Percentiles rank a stretch among this genome's conserved stretches.
phyloP scores from a whole-genome alignment of 2,113 vertebrate species.

The Macaca mulatta region DNA sequence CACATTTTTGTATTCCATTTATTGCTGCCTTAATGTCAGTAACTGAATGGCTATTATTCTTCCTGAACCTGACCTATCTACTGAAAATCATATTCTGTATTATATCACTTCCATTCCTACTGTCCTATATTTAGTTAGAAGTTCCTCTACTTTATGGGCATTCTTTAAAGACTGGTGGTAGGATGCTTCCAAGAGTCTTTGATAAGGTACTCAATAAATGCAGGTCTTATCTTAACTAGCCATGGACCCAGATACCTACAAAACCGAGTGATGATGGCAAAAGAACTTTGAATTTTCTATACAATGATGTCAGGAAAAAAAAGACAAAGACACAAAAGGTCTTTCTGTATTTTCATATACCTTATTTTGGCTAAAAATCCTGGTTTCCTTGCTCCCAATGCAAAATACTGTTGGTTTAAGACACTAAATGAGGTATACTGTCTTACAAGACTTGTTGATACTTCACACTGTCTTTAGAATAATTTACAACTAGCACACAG shows the following conservation, averaged over 20 bases:
- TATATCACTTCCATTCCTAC: background rate
- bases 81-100: background rate
- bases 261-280: background rate
- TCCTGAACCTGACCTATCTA: background rate
- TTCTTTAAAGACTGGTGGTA: background rate
- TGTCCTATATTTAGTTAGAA: background rate
- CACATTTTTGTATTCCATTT: background rate
- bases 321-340: background rate
- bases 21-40: background rate
- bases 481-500: conserved; percentile 54
- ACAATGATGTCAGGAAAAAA: background rate
- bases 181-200: background rate
- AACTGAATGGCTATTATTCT: background rate
- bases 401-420: conserved; percentile 62
- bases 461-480: conserved; percentile 64
- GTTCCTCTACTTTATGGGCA: background rate
- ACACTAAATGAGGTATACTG: conserved; percentile 50
- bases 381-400: background rate
- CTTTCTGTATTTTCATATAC: background rate
- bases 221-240: background rate
- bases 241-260: background rate
- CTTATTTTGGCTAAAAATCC: conserved; percentile 28
- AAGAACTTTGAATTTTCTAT: conserved; percentile 1
- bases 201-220: background rate
- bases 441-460: conserved; percentile 71